Base-by-base conservation (phyloP, 2,797 vertebrate genomes). In the Masticophis lateralis region DNA sequence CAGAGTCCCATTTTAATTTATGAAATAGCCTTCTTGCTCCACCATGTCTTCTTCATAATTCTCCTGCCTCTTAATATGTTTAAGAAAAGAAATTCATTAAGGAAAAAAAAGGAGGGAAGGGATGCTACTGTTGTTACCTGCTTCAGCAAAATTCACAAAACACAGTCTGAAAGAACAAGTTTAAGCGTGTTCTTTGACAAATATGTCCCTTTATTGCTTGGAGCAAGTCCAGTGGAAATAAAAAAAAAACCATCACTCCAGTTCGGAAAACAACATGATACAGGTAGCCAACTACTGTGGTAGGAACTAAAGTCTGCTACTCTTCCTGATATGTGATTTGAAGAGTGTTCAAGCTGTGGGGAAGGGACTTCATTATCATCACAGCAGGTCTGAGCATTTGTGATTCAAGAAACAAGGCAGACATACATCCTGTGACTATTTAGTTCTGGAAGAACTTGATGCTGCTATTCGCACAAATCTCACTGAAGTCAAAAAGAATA, bases 201-300 rank as follows among this genome's bases (percentile, higher is more conserved):
- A 59, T 98, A 98, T 43, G 97, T 98, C 79, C 97, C 97, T 37
- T 37, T 98, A 96, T 96, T 97, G 98, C 96, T 97, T 98, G 97
- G 98, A 98, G 94, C 98, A 98, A 97, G 98, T 98, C 89, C 95
- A 98, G 94, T 98, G 97, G 95, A 98, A 98, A 97, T 97, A 98
- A 91, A 98, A 98, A 97, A 57, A 57, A 5, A 55, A 98, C 97
- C n/a, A 97, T 98, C 97, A 97, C 97, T 66, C 96, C 97, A 25
- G 95, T 98, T 95, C 98, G 88, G 98, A 98, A 94, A 98, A 94
- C 95, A 97, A 97, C 96, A 98, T 98, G 97, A 97, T 98, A 61
- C 96, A 98, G 96, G 97, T 98, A 94, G 93, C 32, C 66, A 92
- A 95, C 25, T 91, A 59, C 11, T 94, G 61, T 25, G 88, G 43